phyloP scores from a whole-genome alignment of 2,113 vertebrate species.

The Speoplatyrhinus poulsoni region DNA sequence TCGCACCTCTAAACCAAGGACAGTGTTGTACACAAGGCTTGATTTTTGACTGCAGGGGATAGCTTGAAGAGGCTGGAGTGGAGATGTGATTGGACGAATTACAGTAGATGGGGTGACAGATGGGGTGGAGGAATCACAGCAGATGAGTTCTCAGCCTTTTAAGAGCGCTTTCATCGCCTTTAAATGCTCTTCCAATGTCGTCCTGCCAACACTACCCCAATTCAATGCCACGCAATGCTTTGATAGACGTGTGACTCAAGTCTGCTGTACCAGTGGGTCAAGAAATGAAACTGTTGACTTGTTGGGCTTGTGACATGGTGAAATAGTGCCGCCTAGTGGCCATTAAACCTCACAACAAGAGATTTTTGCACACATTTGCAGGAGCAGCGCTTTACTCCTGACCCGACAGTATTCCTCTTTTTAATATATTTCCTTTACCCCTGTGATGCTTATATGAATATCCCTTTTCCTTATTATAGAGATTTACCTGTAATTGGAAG shows the following conservation, averaged over 20 bases:
- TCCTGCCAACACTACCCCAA: not conserved
- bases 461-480: slow-evolving; percentile 30
- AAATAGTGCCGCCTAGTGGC: slow-evolving; percentile 50
- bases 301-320: slow-evolving; percentile 44
- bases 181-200: slow-evolving; percentile 17
- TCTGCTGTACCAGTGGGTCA: slow-evolving; percentile 51
- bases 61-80: slow-evolving; percentile 9
- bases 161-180: slow-evolving; percentile 3
- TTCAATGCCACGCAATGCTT: slow-evolving; percentile 25
- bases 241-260: slow-evolving; percentile 34
- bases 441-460: slow-evolving; percentile 47
- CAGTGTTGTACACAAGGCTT: not conserved
- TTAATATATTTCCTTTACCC: slow-evolving; percentile 26
- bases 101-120: slow-evolving; percentile 4
- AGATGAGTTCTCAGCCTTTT: slow-evolving; percentile 17
- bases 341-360: slow-evolving; percentile 32
- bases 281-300: slow-evolving; percentile 2
- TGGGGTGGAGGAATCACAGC: not conserved
- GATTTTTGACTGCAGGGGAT: slow-evolving; percentile 3
- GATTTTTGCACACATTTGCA: slow-evolving; percentile 62
- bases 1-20: slow-evolving; percentile 12
- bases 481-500: slow-evolving; percentile 21
- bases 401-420: slow-evolving; percentile 62
- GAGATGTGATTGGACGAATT: slow-evolving; percentile 7
- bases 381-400: slow-evolving; percentile 52